These are phyloP conservation scores for Nannospalax galili DNA, from an alignment of 2,113 vertebrate genomes.

Conservation along the genomic window DNA sequence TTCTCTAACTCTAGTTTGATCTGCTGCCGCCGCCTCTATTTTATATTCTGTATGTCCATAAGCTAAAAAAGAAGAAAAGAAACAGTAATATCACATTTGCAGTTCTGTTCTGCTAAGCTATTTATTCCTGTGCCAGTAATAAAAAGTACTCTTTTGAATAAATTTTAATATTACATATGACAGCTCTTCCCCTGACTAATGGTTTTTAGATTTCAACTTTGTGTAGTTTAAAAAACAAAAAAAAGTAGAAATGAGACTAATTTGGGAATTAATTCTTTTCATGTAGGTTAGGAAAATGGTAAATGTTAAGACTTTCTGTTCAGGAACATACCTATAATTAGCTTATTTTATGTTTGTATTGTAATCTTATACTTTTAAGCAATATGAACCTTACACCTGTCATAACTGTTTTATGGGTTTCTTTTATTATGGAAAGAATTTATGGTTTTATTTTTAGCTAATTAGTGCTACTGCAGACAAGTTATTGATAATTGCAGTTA, in stretches of 20 bases:
- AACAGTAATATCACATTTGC: not conserved
- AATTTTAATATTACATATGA: not conserved
- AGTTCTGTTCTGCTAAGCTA: not conserved
- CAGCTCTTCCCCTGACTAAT: not conserved
- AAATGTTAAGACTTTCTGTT: conserved; percentile 13
- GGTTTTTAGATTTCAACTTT: conserved; percentile 2
- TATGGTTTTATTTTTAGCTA: conserved; percentile 30
- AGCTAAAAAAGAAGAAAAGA: too few relatives aligned
- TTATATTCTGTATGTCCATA: not conserved
- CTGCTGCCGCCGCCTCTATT: not conserved
- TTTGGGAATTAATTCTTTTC: conserved; percentile 40
- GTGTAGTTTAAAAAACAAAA: not conserved
- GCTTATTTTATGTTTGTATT: conserved; percentile 35
- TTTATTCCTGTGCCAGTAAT: not conserved
- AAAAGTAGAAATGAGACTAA: conserved; percentile 35
- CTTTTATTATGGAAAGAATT: conserved; percentile 41
- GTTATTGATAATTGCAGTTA: not conserved
- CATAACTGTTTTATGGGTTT: conserved; percentile 24
- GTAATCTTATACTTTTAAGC: conserved; percentile 29
- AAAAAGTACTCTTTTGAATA: not conserved
- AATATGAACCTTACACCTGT: not conserved
- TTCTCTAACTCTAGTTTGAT: not conserved
- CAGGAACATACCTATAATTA: not conserved
- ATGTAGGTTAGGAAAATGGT: conserved; percentile 36
- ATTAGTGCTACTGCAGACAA: not conserved